Base-by-base conservation (phyloP, 1,140 invertebrate species). In the Lasioglossum albipes region DNA sequence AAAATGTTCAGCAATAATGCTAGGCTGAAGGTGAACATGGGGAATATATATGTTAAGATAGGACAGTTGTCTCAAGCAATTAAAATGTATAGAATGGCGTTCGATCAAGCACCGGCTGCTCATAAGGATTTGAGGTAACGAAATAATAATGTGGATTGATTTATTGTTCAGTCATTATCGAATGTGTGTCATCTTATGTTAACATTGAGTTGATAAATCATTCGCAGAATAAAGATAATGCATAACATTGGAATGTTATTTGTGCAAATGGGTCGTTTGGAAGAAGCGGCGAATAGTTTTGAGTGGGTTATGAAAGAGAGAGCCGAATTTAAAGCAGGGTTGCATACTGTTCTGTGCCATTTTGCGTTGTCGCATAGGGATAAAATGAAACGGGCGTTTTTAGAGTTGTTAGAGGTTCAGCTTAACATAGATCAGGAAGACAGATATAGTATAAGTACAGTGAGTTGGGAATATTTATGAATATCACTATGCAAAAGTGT, bases 231-330 rank as follows among this genome's bases (percentile, higher is more conserved):
- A 83, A 99, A 99, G 94, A 98, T 99, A 72, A 99, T 99, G 96
- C 98, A 99, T 92, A 99, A 99, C 89, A 99, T 99, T 91, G 99
- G 98, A 0, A 96, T 99, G 78, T 94, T 99, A 13, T 97, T 99
- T 92, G 97, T 99, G 0, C 97, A 97, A 91, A 97, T 99, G 96
- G 98, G 97, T 12, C 98, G 99, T 91, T 98, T 98, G 91, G 96
- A 97, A 84, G 98, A 99, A 91, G 99, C 99, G 0, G 96, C 98
- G 49, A 97, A 97, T 20, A 98, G 97, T 90, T 99, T 99, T 94
- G 99, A 99, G 91, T 99, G 98, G 93, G 99, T 99, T 72, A 99
- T 99, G 97, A 96, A 97, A 76, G 98, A 99, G 91, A 96, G 97
- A 86, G 96, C 98, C 2, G 97, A 98, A 89, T 98, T 98, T 89